Evolutionary conservation across 2,113 vertebrate genomes (phyloP).

Genomic region (Pomatorhinus ruficollis): DNA sequence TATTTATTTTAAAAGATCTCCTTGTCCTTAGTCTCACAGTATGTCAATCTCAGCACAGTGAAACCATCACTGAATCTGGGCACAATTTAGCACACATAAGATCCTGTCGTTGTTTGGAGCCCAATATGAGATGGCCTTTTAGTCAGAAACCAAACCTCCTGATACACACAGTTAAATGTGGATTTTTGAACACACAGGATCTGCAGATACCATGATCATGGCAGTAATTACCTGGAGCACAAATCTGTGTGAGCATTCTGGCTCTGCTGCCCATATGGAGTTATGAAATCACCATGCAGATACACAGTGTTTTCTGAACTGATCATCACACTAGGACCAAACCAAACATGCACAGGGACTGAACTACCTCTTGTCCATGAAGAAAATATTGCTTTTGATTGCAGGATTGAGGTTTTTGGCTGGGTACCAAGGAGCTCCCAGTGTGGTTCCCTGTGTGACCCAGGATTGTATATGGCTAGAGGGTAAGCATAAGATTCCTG

Average conservation of each 20-base stretch:
- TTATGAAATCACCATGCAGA: neutral
- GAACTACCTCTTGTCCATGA: neutral
- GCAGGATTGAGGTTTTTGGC: neutral
- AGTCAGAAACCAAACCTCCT: neutral
- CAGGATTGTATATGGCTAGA: neutral
- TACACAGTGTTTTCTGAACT: neutral
- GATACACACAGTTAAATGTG: neutral
- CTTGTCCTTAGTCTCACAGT: neutral
- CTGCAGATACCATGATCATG: neutral
- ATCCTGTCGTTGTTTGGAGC: neutral
- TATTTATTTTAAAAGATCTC: neutral
- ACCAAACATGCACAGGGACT: rapidly evolving
- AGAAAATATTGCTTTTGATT: conserved; percentile 17
- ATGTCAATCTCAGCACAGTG: neutral
- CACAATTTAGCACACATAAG: rapidly evolving
- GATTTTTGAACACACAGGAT: neutral
- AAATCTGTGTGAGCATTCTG: neutral
- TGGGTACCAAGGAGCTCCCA: neutral
- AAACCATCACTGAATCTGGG: neutral
- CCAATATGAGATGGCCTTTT: rapidly evolving
- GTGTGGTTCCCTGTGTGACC: neutral
- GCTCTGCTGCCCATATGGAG: rapidly evolving
- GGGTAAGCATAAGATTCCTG: neutral
- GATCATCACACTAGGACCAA: neutral
- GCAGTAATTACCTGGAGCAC: neutral